Conservation (phyloP, 2,113 vertebrate genomes). For the Oxygymnocypris stewartii region DNA sequence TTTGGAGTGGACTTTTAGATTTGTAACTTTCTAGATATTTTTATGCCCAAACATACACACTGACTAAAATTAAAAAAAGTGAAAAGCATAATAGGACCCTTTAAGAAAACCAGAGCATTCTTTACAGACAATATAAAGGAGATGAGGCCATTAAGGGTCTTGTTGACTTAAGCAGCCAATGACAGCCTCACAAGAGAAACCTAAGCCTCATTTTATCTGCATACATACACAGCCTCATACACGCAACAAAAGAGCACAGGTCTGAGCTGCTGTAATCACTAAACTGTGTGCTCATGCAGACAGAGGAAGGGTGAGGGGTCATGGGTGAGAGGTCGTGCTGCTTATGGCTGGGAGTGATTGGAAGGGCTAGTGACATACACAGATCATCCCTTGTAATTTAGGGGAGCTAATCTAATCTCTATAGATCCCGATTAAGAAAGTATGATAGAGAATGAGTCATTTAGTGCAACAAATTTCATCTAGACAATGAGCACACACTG, state of each 20-base stretch:
- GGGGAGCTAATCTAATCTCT: constrained; percentile 75
- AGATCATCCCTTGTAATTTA: constrained; percentile 72
- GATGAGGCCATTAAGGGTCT: neutral
- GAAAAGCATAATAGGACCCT: no score
- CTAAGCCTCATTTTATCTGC: constrained; percentile 20
- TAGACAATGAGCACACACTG: neutral
- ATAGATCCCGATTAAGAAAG: constrained; percentile 72
- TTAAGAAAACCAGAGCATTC: neutral
- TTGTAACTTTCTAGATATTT: no score
- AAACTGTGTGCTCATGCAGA: constrained; percentile 53
- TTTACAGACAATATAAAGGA: neutral
- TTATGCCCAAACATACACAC: no score
- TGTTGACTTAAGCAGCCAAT: constrained; percentile 33
- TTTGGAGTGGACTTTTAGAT: no score
- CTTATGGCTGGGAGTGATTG: constrained; percentile 55
- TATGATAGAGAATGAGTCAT: constrained; percentile 56
- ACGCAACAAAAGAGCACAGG: constrained; percentile 44
- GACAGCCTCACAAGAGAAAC: constrained; percentile 30
- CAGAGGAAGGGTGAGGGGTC: constrained; percentile 71
- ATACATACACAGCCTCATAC: constrained; percentile 34
- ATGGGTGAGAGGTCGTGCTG: constrained; percentile 70
- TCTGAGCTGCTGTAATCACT: constrained; percentile 48
- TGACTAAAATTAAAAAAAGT: no score
- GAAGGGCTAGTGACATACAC: constrained; percentile 60
- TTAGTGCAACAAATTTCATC: constrained; percentile 41